Evolutionary conservation across 2,797 vertebrate genomes (phyloP), one percentile per base, ranked within the genome.

Genomic region (Labroides dimidiatus): DNA sequence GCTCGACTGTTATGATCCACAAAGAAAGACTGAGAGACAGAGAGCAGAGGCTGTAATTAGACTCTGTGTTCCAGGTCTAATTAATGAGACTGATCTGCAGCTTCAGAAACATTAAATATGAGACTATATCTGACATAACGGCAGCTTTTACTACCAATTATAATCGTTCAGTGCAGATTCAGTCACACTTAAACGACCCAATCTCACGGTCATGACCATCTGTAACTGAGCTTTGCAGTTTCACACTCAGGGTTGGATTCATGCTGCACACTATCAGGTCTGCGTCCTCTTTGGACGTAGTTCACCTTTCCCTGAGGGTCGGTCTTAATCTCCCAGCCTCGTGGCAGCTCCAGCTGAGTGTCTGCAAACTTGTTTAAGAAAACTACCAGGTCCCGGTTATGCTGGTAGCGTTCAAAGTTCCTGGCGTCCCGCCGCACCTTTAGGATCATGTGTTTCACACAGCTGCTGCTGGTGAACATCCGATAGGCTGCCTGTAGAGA

Each of bases 291-390:
- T 12, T 15, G 13, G 10, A 33, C 1, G 33, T 8, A 1, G 30
- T 27, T 82, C 84, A 98, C 97, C 96, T 99, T 99, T 78, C 98
- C 96, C 87, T 98, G 97, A 53, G 95, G 95, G 88, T 99, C 98
- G 0, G 96, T 96, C 92, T 99, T 99, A 84, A 99, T 96, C 88
- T 99, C 98, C 98, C 98, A 99, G 68, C 97, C 98, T 54, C 97
- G 93, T 4, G 98, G 97, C 73, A 99, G 92, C 85, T 99, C 98
- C 82, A 98, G 91, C 44, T 94, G 93, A 0, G 95, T 96, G 82
- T 99, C 98, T 41, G 96, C 93, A 27, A 99, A 99, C 94, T 96
- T 97, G 84, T 98, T 99, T 90, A 99, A 96, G 92, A 99, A 99
- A 57, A 96, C 95, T 78, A 99, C 98, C 82, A 99, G 89, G 87